These are phyloP conservation scores for Grammatotria lemairii DNA, from an alignment of 2,113 vertebrate species.

Conservation along the genomic window DNA sequence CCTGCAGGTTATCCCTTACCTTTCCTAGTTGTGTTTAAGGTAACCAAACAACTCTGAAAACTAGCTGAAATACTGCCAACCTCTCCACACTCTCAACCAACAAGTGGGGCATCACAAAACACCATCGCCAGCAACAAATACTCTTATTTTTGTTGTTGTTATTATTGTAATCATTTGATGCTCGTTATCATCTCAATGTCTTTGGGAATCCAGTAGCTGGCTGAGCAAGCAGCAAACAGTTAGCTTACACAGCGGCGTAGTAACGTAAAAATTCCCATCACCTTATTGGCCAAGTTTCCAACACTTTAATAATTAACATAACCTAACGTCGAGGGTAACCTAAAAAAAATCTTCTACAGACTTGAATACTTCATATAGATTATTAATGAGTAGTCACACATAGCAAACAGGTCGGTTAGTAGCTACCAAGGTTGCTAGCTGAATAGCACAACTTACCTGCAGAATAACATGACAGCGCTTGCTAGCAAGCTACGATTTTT, in stretches of 20 bases:
- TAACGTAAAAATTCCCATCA: neutral
- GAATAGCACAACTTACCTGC: constrained; percentile 49
- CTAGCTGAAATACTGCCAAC: neutral
- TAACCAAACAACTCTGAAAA: neutral
- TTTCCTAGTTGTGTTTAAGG: neutral
- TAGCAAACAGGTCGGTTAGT: neutral
- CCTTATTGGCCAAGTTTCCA: neutral
- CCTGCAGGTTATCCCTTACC: neutral
- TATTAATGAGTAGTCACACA: neutral
- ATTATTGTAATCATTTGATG: neutral
- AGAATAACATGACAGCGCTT: constrained; percentile 24
- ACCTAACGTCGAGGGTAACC: neutral
- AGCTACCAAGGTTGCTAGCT: constrained; percentile 21
- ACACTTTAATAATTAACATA: neutral
- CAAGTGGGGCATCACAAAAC: neutral
- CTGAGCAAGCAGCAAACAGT: neutral
- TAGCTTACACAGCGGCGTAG: neutral
- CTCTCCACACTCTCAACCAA: neutral
- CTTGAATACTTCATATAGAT: neutral
- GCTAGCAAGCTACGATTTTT: constrained; percentile 21
- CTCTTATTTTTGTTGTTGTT: neutral
- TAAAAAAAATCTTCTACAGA: neutral
- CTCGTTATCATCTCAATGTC: neutral
- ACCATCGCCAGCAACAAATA: neutral
- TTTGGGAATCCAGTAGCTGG: neutral